phyloP scores from a whole-genome alignment of 2,888 invertebrate species.

The Tiliacea citrago region DNA sequence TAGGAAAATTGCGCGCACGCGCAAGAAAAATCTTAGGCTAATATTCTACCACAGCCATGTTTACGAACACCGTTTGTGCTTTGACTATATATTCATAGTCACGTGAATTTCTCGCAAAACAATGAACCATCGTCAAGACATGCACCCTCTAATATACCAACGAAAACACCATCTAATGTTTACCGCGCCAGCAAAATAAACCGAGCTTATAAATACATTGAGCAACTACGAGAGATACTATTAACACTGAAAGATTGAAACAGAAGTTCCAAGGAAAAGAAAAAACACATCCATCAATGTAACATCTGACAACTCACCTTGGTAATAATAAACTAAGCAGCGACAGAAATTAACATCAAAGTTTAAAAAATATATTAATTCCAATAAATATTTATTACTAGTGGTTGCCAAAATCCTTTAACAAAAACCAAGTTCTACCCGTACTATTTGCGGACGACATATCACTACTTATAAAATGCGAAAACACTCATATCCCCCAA shows the following conservation, averaged over 20 bases:
- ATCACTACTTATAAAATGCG: too few species aligned
- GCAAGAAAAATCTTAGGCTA: conserved; percentile 9
- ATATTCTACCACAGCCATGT: conserved; percentile 35
- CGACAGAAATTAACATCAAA: too few species aligned
- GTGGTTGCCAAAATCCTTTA: too few species aligned
- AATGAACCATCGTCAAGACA: conserved; percentile 40
- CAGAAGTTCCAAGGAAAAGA: conserved; percentile 35
- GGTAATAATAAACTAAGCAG: too few species aligned
- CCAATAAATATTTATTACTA: too few species aligned
- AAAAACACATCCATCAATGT: too few species aligned
- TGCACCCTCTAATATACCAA: conserved; percentile 51
- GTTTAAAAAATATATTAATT: too few species aligned
- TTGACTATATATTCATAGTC: conserved; percentile 41
- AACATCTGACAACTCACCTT: too few species aligned
- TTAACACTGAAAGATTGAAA: neutral
- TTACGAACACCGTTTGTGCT: conserved; percentile 14
- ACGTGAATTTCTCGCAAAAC: conserved; percentile 49
- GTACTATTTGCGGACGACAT: too few species aligned
- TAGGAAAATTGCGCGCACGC: conserved; percentile 25
- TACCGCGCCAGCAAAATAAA: conserved; percentile 55
- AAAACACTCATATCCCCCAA: too few species aligned
- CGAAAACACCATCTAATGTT: conserved; percentile 58
- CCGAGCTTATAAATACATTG: conserved; percentile 60
- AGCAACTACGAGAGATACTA: conserved; percentile 41
- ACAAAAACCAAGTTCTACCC: too few species aligned